Percentiles rank a stretch among this genome's conserved stretches.
These are phyloP conservation scores for Leptopilina clavipes DNA, from an alignment of 1,140 invertebrate genomes.

Conservation along the genomic window DNA sequence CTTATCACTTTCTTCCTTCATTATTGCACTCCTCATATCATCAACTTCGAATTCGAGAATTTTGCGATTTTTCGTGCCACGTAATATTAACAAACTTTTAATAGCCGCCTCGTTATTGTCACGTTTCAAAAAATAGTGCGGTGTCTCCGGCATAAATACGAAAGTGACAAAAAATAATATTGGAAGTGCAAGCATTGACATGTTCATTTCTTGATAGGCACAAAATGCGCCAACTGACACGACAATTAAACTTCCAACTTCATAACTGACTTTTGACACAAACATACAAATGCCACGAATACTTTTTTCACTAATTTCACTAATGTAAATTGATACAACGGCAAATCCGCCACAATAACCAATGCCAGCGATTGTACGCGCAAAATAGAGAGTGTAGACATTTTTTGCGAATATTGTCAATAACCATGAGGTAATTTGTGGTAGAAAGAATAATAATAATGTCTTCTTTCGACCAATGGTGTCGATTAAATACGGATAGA, in stretches of 20 bases:
- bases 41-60: neutral
- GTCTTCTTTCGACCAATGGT: neutral
- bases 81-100: neutral
- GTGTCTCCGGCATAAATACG: slow-evolving; percentile 17
- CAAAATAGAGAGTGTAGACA: neutral
- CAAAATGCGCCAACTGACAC: slow-evolving; percentile 3
- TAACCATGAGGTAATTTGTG: slow-evolving; percentile 3
- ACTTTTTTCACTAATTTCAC: slow-evolving; percentile 18
- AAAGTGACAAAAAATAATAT: neutral
- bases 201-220: neutral
- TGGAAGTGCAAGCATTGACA: neutral
- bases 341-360: slow-evolving; percentile 11
- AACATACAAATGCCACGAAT: neutral
- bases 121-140: neutral
- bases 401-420: neutral
- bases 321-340: neutral
- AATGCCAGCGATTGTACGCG: neutral
- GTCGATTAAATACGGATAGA: slow-evolving; percentile 4
- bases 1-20: neutral
- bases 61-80: neutral
- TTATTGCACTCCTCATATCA: neutral
- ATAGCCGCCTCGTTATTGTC: neutral
- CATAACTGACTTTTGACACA: neutral
- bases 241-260: neutral
- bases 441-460: neutral